A percentile compares a stretch with the other conserved stretches of the same genome.
Evolutionary conservation across 1,140 invertebrate genomes (phyloP).

Genomic region (Drosophila tristis): DNA sequence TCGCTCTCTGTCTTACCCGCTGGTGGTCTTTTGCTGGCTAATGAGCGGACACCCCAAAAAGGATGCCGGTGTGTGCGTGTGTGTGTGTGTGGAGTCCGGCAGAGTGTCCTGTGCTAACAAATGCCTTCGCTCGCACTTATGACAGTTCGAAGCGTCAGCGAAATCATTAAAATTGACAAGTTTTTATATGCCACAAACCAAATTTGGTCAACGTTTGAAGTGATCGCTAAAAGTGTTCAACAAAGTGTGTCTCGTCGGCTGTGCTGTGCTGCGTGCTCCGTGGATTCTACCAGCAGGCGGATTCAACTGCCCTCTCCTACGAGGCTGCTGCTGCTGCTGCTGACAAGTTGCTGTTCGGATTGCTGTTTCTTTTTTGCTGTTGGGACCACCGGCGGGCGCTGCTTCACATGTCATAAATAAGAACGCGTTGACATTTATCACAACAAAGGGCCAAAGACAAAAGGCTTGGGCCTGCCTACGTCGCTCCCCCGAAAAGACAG

Average conservation of each 20-base stretch:
- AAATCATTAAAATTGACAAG: slow-evolving; percentile 84
- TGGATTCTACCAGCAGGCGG: background rate
- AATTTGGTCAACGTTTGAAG: slow-evolving; percentile 80
- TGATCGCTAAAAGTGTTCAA: slow-evolving; percentile 31
- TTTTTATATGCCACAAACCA: slow-evolving; percentile 79
- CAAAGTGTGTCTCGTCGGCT: slow-evolving; percentile 27
- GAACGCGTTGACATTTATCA: slow-evolving; percentile 84
- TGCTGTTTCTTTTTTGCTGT: slow-evolving; percentile 21
- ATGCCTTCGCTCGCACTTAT: slow-evolving; percentile 79
- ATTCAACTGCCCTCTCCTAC: no score
- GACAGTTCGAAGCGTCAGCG: slow-evolving; percentile 83
- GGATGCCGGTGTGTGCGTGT: background rate
- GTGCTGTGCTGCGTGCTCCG: background rate
- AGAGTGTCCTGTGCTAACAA: slow-evolving; percentile 33
- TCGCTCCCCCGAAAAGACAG: slow-evolving; percentile 21
- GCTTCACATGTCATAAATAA: slow-evolving; percentile 84
- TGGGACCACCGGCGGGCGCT: slow-evolving; percentile 70
- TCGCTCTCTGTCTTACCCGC: background rate
- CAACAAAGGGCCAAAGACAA: slow-evolving; percentile 70
- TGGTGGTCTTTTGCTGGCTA: slow-evolving; percentile 54
- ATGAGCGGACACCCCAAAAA: slow-evolving; percentile 62
- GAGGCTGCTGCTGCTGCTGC: background rate
- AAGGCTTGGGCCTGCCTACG: slow-evolving; percentile 11
- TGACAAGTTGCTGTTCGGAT: slow-evolving; percentile 62
- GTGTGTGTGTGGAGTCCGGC: background rate